Evolutionary conservation across 2,888 invertebrate species (phyloP).

Genomic region (Tigriopus californicus): DNA sequence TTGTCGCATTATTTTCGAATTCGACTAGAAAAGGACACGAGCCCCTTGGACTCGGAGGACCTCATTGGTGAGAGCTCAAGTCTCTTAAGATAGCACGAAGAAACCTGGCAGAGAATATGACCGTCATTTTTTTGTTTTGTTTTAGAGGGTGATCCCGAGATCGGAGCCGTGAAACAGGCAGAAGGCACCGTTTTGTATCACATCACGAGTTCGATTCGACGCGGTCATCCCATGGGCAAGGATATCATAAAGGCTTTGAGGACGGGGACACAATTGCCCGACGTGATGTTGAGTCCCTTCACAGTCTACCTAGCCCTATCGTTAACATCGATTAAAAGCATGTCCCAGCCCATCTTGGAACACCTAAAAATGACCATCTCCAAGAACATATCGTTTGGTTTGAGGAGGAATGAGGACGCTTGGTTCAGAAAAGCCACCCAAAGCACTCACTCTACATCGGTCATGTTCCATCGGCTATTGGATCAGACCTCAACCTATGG

Average conservation of each 20-base stretch:
- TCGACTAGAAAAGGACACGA: no score
- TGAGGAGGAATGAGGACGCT: neutral
- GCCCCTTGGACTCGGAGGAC: neutral
- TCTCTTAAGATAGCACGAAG: neutral
- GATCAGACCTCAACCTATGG: slow-evolving; percentile 6
- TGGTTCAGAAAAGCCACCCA: neutral
- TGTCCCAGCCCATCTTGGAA: neutral
- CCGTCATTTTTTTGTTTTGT: no score
- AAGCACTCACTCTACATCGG: neutral
- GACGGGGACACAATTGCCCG: neutral
- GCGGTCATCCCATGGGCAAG: neutral
- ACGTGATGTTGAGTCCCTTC: slow-evolving; percentile 3
- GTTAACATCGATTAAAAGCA: neutral
- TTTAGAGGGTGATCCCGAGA: no score
- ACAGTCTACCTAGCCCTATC: neutral
- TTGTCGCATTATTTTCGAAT: neutral
- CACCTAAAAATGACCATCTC: neutral
- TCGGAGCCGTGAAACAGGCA: neutral
- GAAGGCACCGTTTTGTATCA: neutral
- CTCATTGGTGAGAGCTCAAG: neutral
- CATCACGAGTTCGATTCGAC: neutral
- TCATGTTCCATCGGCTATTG: neutral
- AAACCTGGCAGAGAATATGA: no score
- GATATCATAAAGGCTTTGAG: neutral
- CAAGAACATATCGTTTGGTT: neutral